Percentiles rank a stretch among this genome's conserved stretches.
phyloP scores from a whole-genome alignment of 2,797 vertebrate species.

The Petrocephalus sullivani region DNA sequence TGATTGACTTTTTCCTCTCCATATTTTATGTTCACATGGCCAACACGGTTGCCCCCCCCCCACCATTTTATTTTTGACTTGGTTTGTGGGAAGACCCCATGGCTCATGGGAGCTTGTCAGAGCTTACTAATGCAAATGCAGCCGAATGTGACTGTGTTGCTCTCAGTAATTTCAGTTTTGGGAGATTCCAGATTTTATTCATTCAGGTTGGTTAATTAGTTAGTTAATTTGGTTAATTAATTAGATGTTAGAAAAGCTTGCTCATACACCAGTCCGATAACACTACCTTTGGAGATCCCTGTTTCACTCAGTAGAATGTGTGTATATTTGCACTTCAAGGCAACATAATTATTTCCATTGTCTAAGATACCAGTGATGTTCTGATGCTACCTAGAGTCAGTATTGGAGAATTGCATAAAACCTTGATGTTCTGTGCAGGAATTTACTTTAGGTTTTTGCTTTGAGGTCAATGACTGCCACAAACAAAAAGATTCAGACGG shows the following conservation, averaged over 20 bases:
- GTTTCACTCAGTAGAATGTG: background rate
- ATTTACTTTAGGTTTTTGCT: background rate
- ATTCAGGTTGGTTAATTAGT: background rate
- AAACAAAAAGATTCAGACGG: background rate
- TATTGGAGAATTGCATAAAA: background rate
- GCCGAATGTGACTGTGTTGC: background rate
- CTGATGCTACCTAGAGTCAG: background rate
- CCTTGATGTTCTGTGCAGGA: background rate
- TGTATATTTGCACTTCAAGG: background rate
- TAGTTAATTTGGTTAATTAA: background rate
- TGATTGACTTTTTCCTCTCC: background rate
- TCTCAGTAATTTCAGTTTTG: background rate
- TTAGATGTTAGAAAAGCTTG: background rate
- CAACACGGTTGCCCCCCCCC: background rate
- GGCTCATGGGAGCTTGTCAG: background rate
- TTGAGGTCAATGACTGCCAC: background rate
- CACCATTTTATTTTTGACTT: background rate
- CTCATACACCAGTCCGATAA: background rate
- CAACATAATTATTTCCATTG: background rate
- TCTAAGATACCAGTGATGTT: background rate
- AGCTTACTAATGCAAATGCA: background rate
- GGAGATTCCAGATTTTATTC: background rate
- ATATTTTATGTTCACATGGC: background rate
- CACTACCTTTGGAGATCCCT: background rate
- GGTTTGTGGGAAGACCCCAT: background rate